These are phyloP conservation scores for Xestia sexstrigata DNA, from an alignment of 2,888 invertebrate species.

Conservation along the genomic window DNA sequence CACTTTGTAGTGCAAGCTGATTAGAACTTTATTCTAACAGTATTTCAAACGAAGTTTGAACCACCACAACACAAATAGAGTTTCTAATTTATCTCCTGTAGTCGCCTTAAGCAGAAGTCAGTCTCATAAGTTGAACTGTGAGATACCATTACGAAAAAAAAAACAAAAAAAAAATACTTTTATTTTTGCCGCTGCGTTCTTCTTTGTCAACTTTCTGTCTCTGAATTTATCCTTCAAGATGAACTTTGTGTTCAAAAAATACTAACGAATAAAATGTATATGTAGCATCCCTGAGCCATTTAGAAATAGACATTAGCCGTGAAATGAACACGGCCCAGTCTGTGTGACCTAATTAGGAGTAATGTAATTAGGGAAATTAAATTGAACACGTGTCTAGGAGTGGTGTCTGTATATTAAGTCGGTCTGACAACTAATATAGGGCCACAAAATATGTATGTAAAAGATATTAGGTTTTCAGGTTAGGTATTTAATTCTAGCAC, in stretches of 20 bases:
- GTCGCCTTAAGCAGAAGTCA: no score
- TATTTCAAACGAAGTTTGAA: no score
- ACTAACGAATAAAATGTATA: neutral
- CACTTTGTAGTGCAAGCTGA: no score
- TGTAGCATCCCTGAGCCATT: neutral
- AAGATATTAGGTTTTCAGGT: slow-evolving; percentile 15
- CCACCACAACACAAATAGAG: no score
- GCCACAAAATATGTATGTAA: neutral
- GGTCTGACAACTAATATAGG: slow-evolving; percentile 20
- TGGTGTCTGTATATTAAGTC: slow-evolving; percentile 36
- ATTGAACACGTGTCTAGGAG: slow-evolving; percentile 40
- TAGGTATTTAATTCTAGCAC: neutral
- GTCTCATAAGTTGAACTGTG: no score
- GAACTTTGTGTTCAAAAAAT: neutral
- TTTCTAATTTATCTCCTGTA: no score
- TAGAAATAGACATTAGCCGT: slow-evolving; percentile 6
- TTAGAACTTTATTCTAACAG: no score
- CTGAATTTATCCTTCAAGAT: neutral
- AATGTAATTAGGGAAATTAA: slow-evolving; percentile 61
- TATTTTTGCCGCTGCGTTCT: no score
- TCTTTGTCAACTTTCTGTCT: neutral
- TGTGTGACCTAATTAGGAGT: slow-evolving; percentile 52
- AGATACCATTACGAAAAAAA: no score
- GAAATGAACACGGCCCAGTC: slow-evolving; percentile 36
- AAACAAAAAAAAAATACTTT: no score